These are phyloP conservation scores for Acrobasis consociella DNA, from an alignment of 2,888 invertebrate genomes.

Conservation along the genomic window DNA sequence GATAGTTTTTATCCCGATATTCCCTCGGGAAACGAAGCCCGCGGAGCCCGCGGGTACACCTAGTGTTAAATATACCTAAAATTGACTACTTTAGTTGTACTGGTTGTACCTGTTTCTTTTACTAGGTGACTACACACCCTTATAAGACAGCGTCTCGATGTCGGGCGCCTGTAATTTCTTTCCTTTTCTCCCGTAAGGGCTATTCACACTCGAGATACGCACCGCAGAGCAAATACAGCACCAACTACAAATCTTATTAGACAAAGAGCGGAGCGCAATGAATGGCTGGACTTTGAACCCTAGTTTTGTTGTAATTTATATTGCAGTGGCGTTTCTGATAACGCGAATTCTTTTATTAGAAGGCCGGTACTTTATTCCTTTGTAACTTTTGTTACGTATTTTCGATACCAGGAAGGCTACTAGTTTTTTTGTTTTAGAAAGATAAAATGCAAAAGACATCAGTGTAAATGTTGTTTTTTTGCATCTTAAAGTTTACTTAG, in stretches of 20 bases:
- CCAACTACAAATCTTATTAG: slow-evolving; percentile 45
- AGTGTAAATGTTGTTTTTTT: too few species aligned
- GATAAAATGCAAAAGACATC: too few species aligned
- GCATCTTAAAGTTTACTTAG: too few species aligned
- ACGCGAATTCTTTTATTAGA: background rate
- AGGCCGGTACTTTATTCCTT: too few species aligned
- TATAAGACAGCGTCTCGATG: slow-evolving; percentile 36
- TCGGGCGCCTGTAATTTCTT: slow-evolving; percentile 39
- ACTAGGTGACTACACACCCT: background rate
- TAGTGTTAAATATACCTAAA: background rate
- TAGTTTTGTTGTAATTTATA: slow-evolving; percentile 14
- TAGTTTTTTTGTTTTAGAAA: too few species aligned
- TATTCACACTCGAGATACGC: slow-evolving; percentile 20
- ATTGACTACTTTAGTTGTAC: background rate
- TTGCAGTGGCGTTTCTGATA: slow-evolving; percentile 1
- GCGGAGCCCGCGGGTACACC: too few species aligned
- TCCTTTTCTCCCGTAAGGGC: slow-evolving; percentile 29
- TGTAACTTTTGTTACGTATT: too few species aligned
- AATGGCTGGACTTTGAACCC: slow-evolving; percentile 20
- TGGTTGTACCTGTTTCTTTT: background rate
- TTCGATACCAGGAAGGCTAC: too few species aligned
- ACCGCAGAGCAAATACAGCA: slow-evolving; percentile 19
- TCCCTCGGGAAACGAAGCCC: too few species aligned
- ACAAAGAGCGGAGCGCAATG: slow-evolving; percentile 39
- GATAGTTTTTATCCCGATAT: too few species aligned